Evolutionary conservation across 2,113 vertebrate species (phyloP).

Genomic region (Perca fluviatilis): DNA sequence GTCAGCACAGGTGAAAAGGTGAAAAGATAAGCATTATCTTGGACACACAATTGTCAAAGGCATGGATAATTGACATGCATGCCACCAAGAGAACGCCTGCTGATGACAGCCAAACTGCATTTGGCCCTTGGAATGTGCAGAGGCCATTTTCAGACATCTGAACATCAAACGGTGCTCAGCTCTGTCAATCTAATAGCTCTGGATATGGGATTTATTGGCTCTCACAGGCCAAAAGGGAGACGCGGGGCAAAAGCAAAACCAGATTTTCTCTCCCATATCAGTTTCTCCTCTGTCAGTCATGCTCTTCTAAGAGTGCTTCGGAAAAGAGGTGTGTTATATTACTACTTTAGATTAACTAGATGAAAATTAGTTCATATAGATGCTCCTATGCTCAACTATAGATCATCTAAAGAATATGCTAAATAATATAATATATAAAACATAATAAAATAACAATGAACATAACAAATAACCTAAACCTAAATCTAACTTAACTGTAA

Average conservation of each 20-base stretch:
- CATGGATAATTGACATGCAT: slow-evolving; percentile 73
- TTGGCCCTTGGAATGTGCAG: slow-evolving; percentile 79
- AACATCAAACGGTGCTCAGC: slow-evolving; percentile 81
- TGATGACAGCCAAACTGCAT: slow-evolving; percentile 79
- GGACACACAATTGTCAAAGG: slow-evolving; percentile 73
- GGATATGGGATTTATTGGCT: slow-evolving; percentile 80
- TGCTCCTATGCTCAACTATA: neutral
- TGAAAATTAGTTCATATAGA: slow-evolving; percentile 6
- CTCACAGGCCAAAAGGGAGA: slow-evolving; percentile 67
- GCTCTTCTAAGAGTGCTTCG: slow-evolving; percentile 37
- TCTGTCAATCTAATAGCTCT: slow-evolving; percentile 78
- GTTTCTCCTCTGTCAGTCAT: slow-evolving; percentile 79
- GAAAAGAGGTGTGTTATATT: slow-evolving; percentile 38
- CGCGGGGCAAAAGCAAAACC: slow-evolving; percentile 78
- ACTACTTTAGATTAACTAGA: slow-evolving; percentile 43
- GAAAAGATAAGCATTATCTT: slow-evolving; percentile 81
- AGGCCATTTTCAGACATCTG: slow-evolving; percentile 74
- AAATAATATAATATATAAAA: neutral
- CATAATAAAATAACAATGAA: neutral
- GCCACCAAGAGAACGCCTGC: slow-evolving; percentile 65
- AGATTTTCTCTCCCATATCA: slow-evolving; percentile 76
- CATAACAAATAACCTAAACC: neutral
- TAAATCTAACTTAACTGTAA: neutral
- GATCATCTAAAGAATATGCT: neutral
- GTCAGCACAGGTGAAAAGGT: slow-evolving; percentile 76